phyloP scores from a whole-genome alignment of 2,113 vertebrate genomes.

The Otus sunia region DNA sequence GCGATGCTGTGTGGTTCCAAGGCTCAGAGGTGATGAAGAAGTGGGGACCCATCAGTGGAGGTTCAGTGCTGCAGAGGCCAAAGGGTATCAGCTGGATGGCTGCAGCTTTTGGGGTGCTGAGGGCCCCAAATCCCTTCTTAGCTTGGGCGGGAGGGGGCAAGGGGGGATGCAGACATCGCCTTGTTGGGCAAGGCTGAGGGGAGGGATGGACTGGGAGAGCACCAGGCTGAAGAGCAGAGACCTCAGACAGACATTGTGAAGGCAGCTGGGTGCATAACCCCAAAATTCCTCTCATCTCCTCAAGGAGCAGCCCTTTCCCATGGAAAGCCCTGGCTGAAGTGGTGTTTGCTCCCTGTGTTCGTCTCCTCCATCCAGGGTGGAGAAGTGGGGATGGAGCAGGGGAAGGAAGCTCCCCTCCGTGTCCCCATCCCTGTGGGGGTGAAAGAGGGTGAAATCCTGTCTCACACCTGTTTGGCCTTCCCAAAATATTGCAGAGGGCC shows the following conservation, averaged over 20 bases:
- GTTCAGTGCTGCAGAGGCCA: background rate
- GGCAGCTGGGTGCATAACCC: background rate
- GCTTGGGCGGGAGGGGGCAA: rapidly evolving
- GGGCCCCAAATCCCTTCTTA: background rate
- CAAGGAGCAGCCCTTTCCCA: background rate
- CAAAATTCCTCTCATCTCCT: background rate
- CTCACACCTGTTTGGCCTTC: background rate
- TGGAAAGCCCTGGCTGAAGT: rapidly evolving
- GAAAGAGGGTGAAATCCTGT: background rate
- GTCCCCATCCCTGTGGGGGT: background rate
- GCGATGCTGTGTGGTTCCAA: rapidly evolving
- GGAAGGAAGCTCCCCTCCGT: rapidly evolving
- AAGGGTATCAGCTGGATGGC: background rate
- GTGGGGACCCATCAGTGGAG: background rate
- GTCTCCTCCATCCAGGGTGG: background rate
- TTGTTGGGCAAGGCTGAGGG: background rate
- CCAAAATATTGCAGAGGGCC: background rate
- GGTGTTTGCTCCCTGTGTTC: rapidly evolving
- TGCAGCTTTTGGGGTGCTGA: background rate
- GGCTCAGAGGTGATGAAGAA: background rate
- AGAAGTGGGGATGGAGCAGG: background rate
- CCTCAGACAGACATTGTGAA: background rate
- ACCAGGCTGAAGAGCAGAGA: background rate
- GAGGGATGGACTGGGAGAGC: background rate
- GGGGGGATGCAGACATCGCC: rapidly evolving